Conservation (phyloP, 2,113 vertebrate genomes). For the Pardalotus punctatus region DNA sequence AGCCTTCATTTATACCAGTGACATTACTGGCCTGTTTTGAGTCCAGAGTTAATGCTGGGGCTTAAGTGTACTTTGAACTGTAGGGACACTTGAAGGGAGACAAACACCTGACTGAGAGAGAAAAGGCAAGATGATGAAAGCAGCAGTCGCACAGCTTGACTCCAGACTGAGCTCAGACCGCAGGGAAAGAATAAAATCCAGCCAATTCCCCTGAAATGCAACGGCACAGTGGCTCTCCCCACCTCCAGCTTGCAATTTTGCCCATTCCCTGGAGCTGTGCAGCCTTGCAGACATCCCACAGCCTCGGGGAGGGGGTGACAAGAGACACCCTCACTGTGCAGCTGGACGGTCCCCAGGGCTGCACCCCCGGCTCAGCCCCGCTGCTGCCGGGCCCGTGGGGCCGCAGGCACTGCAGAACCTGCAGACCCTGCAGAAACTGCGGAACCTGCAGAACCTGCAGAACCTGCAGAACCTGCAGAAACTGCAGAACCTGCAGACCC, state of each 20-base stretch:
- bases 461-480: too few species aligned
- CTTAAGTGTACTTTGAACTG: not conserved
- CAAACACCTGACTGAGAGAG: not conserved
- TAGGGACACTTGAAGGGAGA: not conserved
- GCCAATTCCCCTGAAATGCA: not conserved
- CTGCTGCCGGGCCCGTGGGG: too few species aligned
- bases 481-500: too few species aligned
- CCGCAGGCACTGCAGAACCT: too few species aligned
- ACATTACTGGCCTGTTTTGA: not conserved
- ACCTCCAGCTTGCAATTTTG: not conserved
- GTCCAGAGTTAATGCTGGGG: not conserved
- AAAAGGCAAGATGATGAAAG: not conserved
- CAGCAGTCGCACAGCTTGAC: not conserved
- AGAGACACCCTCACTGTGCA: too few species aligned
- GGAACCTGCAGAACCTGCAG: too few species aligned
- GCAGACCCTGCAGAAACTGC: not conserved
- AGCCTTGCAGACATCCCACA: not conserved
- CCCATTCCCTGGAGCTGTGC: not conserved
- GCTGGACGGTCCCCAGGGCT: accelerated
- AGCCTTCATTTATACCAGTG: not conserved
- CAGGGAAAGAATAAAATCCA: not conserved
- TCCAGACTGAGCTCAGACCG: not conserved
- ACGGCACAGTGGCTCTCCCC: not conserved
- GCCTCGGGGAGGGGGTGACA: not conserved
- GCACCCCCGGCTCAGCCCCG: not conserved